phyloP scores from a whole-genome alignment of 1,140 invertebrate genomes.

The Saxidomus purpurata region DNA sequence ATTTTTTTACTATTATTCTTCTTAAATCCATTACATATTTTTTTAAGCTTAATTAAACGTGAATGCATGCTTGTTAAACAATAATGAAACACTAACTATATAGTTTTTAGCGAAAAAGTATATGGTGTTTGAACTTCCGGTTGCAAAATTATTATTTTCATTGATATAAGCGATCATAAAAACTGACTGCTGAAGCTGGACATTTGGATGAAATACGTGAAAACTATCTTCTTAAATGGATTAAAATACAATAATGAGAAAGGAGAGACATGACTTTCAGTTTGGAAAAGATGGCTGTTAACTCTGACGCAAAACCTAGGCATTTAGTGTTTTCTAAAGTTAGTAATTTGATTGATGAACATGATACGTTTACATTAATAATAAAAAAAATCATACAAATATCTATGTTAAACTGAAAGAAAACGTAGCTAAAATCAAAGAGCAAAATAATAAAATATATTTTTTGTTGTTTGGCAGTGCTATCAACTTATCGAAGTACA shows the following conservation, averaged over 20 bases:
- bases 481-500: no score
- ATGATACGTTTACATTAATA: no score
- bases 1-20: background rate
- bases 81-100: no score
- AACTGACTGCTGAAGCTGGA: constrained; percentile 56
- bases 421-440: no score
- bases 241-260: background rate
- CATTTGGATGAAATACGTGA: background rate
- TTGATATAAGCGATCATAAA: constrained; percentile 46
- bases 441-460: no score
- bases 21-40: background rate
- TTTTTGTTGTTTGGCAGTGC: no score
- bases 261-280: constrained; percentile 36
- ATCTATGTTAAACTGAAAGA: no score
- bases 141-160: constrained; percentile 26
- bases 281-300: constrained; percentile 39
- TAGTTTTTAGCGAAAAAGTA: no score
- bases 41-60: no score
- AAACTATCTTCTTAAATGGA: background rate
- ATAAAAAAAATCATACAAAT: no score
- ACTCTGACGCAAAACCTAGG: constrained; percentile 54
- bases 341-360: constrained; percentile 35
- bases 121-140: constrained; percentile 40
- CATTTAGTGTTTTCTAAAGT: constrained; percentile 64
- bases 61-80: no score